Evolutionary conservation across 1,140 invertebrate species (phyloP).

Genomic region (Neodiprion pinetum): DNA sequence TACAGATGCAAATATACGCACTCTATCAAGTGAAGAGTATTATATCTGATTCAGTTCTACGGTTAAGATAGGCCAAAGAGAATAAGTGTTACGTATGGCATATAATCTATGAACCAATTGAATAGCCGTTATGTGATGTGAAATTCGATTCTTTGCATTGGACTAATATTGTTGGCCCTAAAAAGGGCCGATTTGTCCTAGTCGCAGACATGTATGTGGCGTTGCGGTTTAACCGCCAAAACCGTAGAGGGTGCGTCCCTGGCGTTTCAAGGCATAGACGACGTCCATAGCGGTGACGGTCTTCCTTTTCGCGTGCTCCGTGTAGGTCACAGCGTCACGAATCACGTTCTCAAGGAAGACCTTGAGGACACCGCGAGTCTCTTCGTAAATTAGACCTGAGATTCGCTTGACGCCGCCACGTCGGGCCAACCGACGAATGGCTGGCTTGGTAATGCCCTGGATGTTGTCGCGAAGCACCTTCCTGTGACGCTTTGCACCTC

Average conservation of each 20-base stretch:
- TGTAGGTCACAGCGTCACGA: constrained; percentile 84
- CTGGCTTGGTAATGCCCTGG: constrained; percentile 59
- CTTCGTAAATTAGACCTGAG: constrained; percentile 78
- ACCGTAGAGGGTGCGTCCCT: constrained; percentile 75
- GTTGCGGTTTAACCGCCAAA: constrained; percentile 65
- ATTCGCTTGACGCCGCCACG: constrained; percentile 76
- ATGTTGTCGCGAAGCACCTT: constrained; percentile 72
- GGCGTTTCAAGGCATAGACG: constrained; percentile 84
- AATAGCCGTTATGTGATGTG: no score
- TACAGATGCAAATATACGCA: no score
- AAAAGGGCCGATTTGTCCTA: constrained; percentile 40
- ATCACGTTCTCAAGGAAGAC: constrained; percentile 85
- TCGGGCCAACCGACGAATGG: constrained; percentile 61
- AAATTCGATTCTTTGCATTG: not conserved
- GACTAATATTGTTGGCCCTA: constrained; percentile 39
- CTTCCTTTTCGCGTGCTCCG: constrained; percentile 83
- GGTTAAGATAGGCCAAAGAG: no score
- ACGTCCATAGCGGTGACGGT: constrained; percentile 89
- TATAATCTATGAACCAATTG: no score
- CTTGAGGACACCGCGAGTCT: constrained; percentile 75
- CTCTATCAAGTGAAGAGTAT: no score
- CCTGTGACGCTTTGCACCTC: constrained; percentile 74
- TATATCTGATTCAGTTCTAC: no score
- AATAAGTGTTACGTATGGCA: no score
- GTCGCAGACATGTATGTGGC: not conserved